Evolutionary conservation across 2,113 vertebrate species (phyloP), one percentile per base, ranked within the genome.

Genomic region (Nothobranchius furzeri): DNA sequence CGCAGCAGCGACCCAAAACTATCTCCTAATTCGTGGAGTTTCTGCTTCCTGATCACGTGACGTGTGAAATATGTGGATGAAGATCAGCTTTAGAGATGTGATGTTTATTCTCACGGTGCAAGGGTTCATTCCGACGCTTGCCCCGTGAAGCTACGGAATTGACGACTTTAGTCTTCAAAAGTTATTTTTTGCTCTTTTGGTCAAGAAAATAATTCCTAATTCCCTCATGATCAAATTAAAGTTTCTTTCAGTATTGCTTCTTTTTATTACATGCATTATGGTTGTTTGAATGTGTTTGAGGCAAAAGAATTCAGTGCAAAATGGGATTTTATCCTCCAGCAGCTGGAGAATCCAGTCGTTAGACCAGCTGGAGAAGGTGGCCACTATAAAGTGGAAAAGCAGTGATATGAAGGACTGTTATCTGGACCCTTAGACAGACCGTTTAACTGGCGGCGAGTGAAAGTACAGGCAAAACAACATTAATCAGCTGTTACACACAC

Each of bases 331-430:
- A 46, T 84, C 20, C 75, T 49, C 45, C 52, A 64, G 75, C 88
- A 84, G 85, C 83, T 87, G 88, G 84, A 78, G 70, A 88, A 59
- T 78, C 70, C 73, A 85, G 87, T 86, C 85, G 85, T 91, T 89
- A 89, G 79, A 79, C 86, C 89, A 73, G 86, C 87, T 89, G 70
- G 61, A 67, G 78, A 76, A 76, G 81, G 74, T 84, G 75, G 80
- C 70, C 80, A 75, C 85, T 90, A 79, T 70, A 83, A 86, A 82
- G 65, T 66, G 56, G 2, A 52, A 70, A 35, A 61, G 54, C 55
- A 75, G 70, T 77, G 86, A 89, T 84, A 89, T 84, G 69, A 79
- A 61, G 75, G 59, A 68, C 60, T 85, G 88, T 90, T 90, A 91
- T 91, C 87, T 90, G 64, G 53, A 82, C 48, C 65, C 79, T 78